These are phyloP conservation scores for Phocides pigmalion DNA, from an alignment of 1,140 invertebrate genomes.

Conservation along the genomic window DNA sequence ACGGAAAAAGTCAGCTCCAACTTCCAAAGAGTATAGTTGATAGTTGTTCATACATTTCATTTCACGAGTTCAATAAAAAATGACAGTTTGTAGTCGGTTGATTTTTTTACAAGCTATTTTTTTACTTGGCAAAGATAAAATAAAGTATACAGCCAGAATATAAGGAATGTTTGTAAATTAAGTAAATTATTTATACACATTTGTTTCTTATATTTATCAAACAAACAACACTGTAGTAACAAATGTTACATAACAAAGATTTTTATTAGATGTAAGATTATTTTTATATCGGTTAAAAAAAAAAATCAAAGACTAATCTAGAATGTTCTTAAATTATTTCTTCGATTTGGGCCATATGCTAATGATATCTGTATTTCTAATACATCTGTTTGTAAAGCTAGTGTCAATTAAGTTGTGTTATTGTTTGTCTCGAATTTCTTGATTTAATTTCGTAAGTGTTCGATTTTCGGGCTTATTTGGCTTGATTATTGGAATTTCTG, in stretches of 20 bases:
- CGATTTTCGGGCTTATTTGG: constrained; percentile 2
- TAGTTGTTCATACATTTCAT: too few species aligned
- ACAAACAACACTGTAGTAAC: too few species aligned
- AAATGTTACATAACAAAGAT: too few species aligned
- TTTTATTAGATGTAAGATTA: too few species aligned
- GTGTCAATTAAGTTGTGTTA: constrained; percentile 31
- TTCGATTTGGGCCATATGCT: not conserved
- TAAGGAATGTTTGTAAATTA: too few species aligned
- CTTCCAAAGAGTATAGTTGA: too few species aligned
- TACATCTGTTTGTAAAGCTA: constrained; percentile 13
- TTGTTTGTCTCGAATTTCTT: constrained; percentile 31
- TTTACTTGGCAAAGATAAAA: not conserved
- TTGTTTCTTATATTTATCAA: too few species aligned
- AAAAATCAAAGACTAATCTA: not conserved
- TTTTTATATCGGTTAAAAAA: too few species aligned
- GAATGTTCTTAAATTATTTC: constrained; percentile 14
- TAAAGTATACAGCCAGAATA: not conserved
- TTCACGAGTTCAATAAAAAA: not conserved
- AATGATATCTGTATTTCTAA: constrained; percentile 13
- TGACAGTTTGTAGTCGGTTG: not conserved
- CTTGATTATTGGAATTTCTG: not conserved
- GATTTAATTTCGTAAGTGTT: constrained; percentile 15
- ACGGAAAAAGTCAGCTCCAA: constrained; percentile 16
- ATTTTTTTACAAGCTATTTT: not conserved
- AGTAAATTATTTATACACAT: too few species aligned